These are phyloP conservation scores for Siderastrea siderea DNA, from an alignment of 92 coral and sea anemone species.

Conservation along the genomic window DNA sequence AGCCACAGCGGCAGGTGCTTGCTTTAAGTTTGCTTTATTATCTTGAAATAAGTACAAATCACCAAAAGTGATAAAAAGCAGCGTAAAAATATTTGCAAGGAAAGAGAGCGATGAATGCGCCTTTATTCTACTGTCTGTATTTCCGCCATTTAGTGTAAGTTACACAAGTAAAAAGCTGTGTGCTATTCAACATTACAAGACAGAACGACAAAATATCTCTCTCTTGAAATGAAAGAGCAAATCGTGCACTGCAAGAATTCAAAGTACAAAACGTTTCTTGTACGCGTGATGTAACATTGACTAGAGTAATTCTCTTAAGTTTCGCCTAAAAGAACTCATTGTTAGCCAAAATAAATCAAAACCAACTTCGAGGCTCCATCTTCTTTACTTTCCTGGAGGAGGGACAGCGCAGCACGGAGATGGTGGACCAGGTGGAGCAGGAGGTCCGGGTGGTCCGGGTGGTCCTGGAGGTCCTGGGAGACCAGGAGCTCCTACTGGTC, in stretches of 20 bases:
- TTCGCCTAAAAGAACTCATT: not conserved
- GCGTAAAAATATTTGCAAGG: no score
- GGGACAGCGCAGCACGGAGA: conserved; percentile 63
- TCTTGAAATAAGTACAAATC: no score
- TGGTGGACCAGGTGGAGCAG: conserved; percentile 55
- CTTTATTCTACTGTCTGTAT: no score
- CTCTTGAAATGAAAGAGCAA: not conserved
- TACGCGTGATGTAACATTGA: no score
- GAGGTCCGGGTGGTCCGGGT: conserved; percentile 73
- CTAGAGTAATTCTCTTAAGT: no score
- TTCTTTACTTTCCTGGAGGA: conserved; percentile 44
- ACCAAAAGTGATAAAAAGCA: no score
- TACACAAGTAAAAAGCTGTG: not conserved
- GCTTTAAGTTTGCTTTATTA: no score
- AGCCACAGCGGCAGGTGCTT: no score
- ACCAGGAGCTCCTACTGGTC: conserved; percentile 67
- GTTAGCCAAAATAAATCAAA: not conserved
- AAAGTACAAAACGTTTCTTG: no score
- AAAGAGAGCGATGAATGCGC: no score
- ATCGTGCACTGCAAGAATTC: no score
- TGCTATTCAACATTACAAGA: not conserved
- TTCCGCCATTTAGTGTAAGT: not conserved
- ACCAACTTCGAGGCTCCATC: not conserved
- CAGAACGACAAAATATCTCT: not conserved
- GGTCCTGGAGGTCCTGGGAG: conserved; percentile 75